Evolutionary conservation across 2,113 vertebrate genomes (phyloP), one percentile per base, ranked within the genome.

Genomic region (Athene cunicularia): DNA sequence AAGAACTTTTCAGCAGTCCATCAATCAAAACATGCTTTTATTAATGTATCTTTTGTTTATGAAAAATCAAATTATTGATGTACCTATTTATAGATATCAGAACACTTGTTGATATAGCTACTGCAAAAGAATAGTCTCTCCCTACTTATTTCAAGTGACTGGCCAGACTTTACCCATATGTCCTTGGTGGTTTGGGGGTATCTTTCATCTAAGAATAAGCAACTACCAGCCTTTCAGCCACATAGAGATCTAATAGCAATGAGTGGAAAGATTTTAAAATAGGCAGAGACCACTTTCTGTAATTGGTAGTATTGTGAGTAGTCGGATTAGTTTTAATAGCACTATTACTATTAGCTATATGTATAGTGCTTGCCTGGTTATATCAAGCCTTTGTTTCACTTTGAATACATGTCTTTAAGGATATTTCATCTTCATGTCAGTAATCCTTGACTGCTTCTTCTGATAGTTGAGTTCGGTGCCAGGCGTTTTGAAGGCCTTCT

Each of bases 211-310:
- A 3, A 66, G n/a, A 66, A 56, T 6, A 68, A 90, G 11, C n/a
- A 83, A 70, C 37, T 83, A 47, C 4, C 35, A 70, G 26, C 27
- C 50, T 50, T 68, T 6, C 58, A 59, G 35, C 47, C 84, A 22
- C 0, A 5, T 15, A 4, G 21, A 80, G 52, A 33, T 66, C n/a
- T 33, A 13, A 60, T 0, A 32, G 49, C 68, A 59, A 41, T 1
- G 2, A 84, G 27, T 11, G 7, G 27, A 45, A 27, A 81, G 85
- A 15, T 47, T 60, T 80, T 2, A 10, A 60, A 76, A 45, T 12
- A 37, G 13, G 15, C 33, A 52, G 21, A 81, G n/a, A 15, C 10
- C 4, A 1, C 79, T 88, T 82, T 56, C 49, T 92, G 39, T 49
- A 37, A 0, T 9, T 71, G 35, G 4, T 60, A 7, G 4, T 60